Percentiles rank a stretch among this genome's conserved stretches.
Conservation (phyloP, 2,888 invertebrate species). For the Drosophila meridionalis region DNA sequence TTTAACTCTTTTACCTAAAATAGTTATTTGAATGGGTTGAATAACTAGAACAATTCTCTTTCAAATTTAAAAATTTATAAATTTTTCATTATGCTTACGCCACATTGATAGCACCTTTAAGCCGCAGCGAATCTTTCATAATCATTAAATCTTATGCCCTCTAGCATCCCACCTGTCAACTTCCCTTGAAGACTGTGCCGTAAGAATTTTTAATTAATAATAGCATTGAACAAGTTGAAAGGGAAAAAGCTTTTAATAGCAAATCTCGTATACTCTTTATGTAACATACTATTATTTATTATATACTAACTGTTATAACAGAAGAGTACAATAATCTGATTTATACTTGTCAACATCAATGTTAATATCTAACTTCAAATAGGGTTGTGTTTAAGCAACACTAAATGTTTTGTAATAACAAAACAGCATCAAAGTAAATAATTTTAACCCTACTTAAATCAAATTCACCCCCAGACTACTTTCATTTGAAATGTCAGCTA, state of each 20-base stretch:
- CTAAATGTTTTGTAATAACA: not conserved
- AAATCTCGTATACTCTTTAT: not conserved
- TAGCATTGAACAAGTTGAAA: not conserved
- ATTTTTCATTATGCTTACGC: not conserved
- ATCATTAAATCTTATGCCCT: not conserved
- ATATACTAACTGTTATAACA: too few relatives aligned
- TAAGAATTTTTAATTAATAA: not conserved
- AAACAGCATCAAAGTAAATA: not conserved
- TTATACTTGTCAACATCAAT: not conserved
- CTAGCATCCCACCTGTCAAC: not conserved
- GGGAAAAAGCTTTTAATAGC: too few relatives aligned
- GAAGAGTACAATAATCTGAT: not conserved
- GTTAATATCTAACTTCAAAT: not conserved
- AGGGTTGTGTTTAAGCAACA: not conserved
- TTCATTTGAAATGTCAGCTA: not conserved
- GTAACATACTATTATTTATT: not conserved
- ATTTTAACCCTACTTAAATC: not conserved
- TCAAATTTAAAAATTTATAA: too few relatives aligned
- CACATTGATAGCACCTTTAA: not conserved
- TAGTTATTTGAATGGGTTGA: too few relatives aligned
- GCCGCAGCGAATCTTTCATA: not conserved
- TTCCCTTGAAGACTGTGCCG: not conserved
- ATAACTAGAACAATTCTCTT: too few relatives aligned
- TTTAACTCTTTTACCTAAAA: too few relatives aligned
- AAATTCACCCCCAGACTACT: not conserved